Percentiles rank a stretch among this genome's conserved stretches.
phyloP scores from a whole-genome alignment of 2,113 vertebrate species.

The Toxotes chatareus region DNA sequence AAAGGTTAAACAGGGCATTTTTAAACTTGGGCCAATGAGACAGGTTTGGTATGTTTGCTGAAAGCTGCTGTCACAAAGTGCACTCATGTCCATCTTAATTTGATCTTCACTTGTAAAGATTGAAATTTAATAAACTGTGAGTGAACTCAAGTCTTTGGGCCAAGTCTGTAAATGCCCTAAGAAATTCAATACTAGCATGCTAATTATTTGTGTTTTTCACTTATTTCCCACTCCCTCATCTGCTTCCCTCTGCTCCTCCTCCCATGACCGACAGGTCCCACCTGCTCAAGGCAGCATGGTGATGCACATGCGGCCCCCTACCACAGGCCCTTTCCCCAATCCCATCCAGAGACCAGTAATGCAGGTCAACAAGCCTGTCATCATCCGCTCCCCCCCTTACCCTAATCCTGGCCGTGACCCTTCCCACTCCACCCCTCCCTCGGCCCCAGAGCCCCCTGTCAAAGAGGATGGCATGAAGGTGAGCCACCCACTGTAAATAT shows the following conservation, averaged over 20 bases:
- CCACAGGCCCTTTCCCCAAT: conserved; percentile 85
- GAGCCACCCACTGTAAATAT: conserved; percentile 88
- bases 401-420: conserved; percentile 80
- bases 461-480: conserved; percentile 90
- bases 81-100: background rate
- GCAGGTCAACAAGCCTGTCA: conserved; percentile 87
- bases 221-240: conserved; percentile 8
- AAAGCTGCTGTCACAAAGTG: background rate
- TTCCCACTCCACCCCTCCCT: conserved; percentile 79
- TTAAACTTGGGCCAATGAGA: background rate
- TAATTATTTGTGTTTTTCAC: conserved; percentile 44
- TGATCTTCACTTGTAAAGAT: background rate
- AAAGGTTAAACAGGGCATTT: background rate
- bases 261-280: conserved; percentile 72
- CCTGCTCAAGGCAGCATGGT: conserved; percentile 85
- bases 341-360: conserved; percentile 88
- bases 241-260: background rate
- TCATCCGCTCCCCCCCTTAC: conserved; percentile 85
- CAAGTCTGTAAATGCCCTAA: conserved; percentile 8
- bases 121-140: background rate
- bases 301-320: conserved; percentile 88
- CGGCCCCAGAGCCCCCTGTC: conserved; percentile 78
- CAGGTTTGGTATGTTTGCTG: background rate
- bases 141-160: background rate
- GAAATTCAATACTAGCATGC: background rate